These are phyloP conservation scores for Ispidina lecontei DNA, from an alignment of 2,797 vertebrate species.

Conservation along the genomic window DNA sequence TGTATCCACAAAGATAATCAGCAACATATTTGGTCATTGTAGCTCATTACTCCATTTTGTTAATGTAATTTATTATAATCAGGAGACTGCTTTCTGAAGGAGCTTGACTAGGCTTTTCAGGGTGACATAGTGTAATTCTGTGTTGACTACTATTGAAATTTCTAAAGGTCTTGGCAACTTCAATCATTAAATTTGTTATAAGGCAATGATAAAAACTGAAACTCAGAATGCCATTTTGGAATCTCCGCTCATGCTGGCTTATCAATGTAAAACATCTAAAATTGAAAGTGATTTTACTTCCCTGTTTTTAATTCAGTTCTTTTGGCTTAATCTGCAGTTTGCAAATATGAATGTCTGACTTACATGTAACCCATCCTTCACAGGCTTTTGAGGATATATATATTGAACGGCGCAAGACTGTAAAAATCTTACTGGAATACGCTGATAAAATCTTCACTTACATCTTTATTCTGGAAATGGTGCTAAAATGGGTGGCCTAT, in stretches of 20 bases:
- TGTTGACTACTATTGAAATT: background rate
- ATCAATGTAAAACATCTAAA: background rate
- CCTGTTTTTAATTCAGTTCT: background rate
- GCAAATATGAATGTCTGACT: background rate
- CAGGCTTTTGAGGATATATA: conserved; percentile 97
- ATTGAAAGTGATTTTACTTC: background rate
- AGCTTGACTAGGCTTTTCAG: background rate
- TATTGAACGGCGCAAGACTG: conserved; percentile 85
- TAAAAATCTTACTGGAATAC: conserved; percentile 91
- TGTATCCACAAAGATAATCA: background rate
- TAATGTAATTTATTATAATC: background rate
- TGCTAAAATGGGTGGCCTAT: conserved; percentile 97
- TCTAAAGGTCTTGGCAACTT: background rate
- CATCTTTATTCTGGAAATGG: conserved; percentile 97
- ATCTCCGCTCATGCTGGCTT: background rate
- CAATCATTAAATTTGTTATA: background rate
- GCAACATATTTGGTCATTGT: background rate
- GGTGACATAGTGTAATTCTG: background rate
- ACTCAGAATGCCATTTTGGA: background rate
- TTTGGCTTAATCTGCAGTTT: background rate
- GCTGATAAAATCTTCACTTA: conserved; percentile 97
- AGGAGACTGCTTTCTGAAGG: background rate
- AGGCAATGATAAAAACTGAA: background rate
- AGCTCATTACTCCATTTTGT: background rate
- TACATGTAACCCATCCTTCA: background rate